A percentile compares a stretch with the other conserved stretches of the same genome.
Conservation (phyloP, 2,888 invertebrate genomes). For the Chrysolina haemoptera region DNA sequence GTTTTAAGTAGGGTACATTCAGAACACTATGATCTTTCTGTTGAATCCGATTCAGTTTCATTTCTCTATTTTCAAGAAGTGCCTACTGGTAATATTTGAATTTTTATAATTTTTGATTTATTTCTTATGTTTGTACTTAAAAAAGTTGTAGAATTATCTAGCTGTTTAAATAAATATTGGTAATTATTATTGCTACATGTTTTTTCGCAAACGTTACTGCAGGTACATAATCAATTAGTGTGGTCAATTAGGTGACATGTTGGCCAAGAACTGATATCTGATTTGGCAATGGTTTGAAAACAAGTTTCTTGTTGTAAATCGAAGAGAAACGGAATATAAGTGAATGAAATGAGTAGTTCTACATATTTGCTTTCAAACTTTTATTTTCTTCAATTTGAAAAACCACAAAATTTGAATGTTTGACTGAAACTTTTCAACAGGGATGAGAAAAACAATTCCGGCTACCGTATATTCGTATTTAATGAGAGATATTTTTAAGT, state of each 20-base stretch:
- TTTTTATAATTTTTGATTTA: neutral
- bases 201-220: neutral
- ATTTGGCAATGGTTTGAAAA: neutral
- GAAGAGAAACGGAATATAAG: neutral
- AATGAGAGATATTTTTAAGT: neutral
- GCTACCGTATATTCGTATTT: no score
- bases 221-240: neutral
- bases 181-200: neutral
- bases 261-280: conserved; percentile 2
- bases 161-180: neutral
- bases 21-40: no score
- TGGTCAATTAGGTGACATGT: neutral
- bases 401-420: no score
- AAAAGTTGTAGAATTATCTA: neutral
- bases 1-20: no score
- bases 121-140: neutral
- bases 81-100: no score
- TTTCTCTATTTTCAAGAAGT: no score
- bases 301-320: neutral
- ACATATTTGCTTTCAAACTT: no score
- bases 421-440: neutral
- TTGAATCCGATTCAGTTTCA: no score
- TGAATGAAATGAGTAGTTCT: no score
- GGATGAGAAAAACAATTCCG: no score
- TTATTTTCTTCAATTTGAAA: no score